Percentiles rank a stretch among this genome's conserved stretches.
Conservation (phyloP, 2,888 invertebrate genomes). For the Entomobrya multifasciata region DNA sequence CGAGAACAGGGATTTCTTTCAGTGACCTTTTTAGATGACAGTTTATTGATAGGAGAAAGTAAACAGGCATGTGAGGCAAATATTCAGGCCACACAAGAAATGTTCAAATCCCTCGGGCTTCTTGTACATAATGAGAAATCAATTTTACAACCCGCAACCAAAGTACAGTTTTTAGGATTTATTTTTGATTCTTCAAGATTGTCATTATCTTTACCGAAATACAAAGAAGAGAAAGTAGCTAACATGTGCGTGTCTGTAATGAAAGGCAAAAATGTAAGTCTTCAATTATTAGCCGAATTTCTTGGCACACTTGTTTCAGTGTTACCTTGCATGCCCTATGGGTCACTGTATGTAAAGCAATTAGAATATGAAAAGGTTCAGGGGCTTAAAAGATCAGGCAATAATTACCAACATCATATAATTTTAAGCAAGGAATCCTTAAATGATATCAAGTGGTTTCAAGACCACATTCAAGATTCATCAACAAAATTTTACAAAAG, state of each 20-base stretch:
- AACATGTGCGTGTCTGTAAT: neutral
- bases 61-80: neutral
- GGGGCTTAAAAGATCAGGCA: neutral
- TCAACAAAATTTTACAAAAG: neutral
- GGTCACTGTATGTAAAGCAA: neutral
- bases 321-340: neutral
- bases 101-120: constrained; percentile 15
- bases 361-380: constrained; percentile 36
- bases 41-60: constrained; percentile 38
- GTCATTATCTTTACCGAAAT: neutral
- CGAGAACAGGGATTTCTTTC: constrained; percentile 39
- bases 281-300: neutral
- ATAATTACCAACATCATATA: neutral
- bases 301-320: neutral
- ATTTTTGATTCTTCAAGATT: neutral
- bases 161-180: constrained; percentile 19
- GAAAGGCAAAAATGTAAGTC: neutral
- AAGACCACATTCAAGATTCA: too few relatives aligned
- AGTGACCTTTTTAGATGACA: constrained; percentile 61
- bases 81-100: neutral
- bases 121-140: constrained; percentile 13
- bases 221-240: neutral
- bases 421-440: neutral
- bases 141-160: neutral
- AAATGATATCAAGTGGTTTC: constrained; percentile 18